Percentiles rank a stretch among this genome's conserved stretches.
Conservation (phyloP, 2,888 invertebrate genomes). For the Dicyrtoma fusca region DNA sequence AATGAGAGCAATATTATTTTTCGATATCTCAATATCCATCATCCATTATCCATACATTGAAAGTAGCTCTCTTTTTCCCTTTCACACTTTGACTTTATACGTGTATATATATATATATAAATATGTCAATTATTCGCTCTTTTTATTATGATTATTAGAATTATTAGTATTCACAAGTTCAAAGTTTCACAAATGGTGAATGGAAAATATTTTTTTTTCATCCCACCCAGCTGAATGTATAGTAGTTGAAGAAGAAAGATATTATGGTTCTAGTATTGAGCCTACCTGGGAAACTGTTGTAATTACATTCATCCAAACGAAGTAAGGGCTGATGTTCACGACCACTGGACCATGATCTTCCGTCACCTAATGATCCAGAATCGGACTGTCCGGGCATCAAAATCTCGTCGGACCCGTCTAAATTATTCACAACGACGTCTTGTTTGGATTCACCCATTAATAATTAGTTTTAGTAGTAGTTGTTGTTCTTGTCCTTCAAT, state of each 20-base stretch:
- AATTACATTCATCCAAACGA: conserved; percentile 75
- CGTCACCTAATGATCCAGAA: conserved; percentile 28
- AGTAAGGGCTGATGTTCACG: conserved; percentile 94
- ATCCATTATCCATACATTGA: too few species aligned
- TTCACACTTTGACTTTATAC: too few species aligned
- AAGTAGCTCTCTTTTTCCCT: too few species aligned
- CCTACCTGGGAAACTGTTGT: conserved; percentile 84
- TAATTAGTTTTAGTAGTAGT: background rate
- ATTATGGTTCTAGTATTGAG: background rate
- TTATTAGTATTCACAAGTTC: too few species aligned
- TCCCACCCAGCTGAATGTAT: too few species aligned
- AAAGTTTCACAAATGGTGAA: background rate
- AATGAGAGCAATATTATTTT: background rate
- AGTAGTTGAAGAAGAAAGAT: too few species aligned
- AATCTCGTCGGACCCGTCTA: conserved; percentile 52
- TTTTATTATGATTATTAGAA: too few species aligned
- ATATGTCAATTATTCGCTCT: too few species aligned
- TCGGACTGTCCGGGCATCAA: conserved; percentile 40
- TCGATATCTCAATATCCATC: too few species aligned
- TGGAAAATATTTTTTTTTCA: background rate
- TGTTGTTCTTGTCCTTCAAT: conserved; percentile 24
- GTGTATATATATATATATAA: too few species aligned
- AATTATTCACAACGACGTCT: conserved; percentile 22
- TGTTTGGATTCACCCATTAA: conserved; percentile 27
- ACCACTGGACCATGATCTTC: conserved; percentile 62